phyloP scores from a whole-genome alignment of 1,140 invertebrate species.

The Himalopsyche phryganea region DNA sequence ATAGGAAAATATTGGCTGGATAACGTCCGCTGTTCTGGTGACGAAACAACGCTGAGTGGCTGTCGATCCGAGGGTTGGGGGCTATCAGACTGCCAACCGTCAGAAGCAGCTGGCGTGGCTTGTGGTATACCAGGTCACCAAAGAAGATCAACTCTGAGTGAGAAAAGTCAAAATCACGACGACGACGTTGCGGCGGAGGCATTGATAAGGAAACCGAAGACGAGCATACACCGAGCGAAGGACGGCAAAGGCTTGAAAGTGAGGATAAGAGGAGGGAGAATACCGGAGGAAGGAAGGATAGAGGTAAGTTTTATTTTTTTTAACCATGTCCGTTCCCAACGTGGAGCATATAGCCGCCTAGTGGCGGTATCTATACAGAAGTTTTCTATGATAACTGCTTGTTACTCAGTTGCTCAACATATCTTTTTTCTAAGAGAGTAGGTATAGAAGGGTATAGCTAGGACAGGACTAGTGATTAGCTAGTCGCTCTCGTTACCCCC shows the following conservation, averaged over 20 bases:
- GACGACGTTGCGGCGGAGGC: conserved; percentile 10
- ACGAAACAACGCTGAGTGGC: conserved; percentile 64
- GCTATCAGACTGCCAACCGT: conserved; percentile 69
- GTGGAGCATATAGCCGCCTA: too few species aligned
- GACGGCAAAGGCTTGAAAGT: conserved; percentile 45
- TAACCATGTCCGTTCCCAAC: too few species aligned
- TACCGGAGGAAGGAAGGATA: conserved; percentile 69
- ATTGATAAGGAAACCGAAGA: conserved; percentile 37
- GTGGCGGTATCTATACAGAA: too few species aligned
- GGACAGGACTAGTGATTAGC: too few species aligned
- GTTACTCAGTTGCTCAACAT: too few species aligned
- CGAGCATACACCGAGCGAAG: conserved; percentile 43
- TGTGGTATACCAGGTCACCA: conserved; percentile 54
- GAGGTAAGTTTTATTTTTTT: conserved; percentile 55
- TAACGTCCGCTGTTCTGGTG: conserved; percentile 80
- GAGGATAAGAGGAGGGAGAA: conserved; percentile 61
- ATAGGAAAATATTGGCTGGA: conserved; percentile 86
- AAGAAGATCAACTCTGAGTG: conserved; percentile 25
- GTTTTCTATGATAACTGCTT: too few species aligned
- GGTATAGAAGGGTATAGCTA: too few species aligned
- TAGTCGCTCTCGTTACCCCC: too few species aligned
- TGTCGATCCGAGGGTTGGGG: conserved; percentile 86
- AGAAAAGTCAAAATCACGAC: conserved; percentile 8
- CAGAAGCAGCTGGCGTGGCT: conserved; percentile 76
- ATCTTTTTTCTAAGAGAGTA: too few species aligned